Evolutionary conservation across 2,888 invertebrate species (phyloP).

Genomic region (Eristalis arbustorum): DNA sequence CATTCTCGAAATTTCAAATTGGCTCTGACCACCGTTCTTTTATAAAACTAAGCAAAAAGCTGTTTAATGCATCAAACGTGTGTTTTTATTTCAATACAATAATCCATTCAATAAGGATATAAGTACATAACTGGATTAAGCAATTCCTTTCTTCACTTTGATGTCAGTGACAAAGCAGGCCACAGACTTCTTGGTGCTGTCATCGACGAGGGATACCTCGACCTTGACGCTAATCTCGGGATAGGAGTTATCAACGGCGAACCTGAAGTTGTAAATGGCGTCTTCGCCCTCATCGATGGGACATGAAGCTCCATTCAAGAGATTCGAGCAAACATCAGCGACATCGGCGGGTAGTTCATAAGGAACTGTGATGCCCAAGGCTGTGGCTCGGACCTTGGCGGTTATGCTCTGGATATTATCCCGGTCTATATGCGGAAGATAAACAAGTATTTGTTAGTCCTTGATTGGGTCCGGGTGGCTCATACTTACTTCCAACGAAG

Average conservation of each 20-base stretch:
- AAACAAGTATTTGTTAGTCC: background rate
- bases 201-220: conserved; percentile 75
- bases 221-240: conserved; percentile 77
- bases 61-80: background rate
- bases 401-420: conserved; percentile 73
- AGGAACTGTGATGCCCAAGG: conserved; percentile 74
- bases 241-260: conserved; percentile 75
- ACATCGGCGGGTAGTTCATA: conserved; percentile 76
- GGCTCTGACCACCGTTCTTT: too few species aligned
- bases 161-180: conserved; percentile 75
- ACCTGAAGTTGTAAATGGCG: conserved; percentile 75
- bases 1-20: too few species aligned
- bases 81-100: background rate
- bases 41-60: too few species aligned
- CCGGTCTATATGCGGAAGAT: conserved; percentile 13
- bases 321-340: conserved; percentile 75
- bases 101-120: background rate
- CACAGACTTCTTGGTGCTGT: conserved; percentile 64
- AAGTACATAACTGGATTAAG: background rate
- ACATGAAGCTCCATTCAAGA: conserved; percentile 75
- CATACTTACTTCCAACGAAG: conserved; percentile 75
- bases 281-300: conserved; percentile 77
- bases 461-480: background rate
- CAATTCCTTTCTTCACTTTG: conserved; percentile 74
- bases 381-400: conserved; percentile 75